A percentile compares a stretch with the other conserved stretches of the same genome.
Evolutionary conservation across 1,140 invertebrate species (phyloP).

Genomic region (Drosophila repletoides): DNA sequence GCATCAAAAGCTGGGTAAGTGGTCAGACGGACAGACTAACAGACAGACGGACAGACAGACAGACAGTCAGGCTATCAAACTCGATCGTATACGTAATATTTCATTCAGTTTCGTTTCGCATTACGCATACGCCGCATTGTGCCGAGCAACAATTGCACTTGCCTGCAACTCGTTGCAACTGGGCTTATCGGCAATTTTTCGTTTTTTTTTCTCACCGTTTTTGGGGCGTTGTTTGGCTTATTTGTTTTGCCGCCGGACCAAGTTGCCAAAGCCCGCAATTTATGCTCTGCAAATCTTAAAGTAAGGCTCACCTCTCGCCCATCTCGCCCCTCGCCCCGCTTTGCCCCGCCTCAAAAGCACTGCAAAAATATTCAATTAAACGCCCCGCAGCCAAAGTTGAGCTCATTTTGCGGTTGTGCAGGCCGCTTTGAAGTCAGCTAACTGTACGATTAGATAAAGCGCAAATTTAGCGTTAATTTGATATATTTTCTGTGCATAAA

Average conservation of each 20-base stretch:
- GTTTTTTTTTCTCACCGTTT: not conserved
- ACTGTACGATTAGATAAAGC: slow-evolving; percentile 39
- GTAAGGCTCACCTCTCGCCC: not conserved
- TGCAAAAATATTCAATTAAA: slow-evolving; percentile 75
- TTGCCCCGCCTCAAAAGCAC: not conserved
- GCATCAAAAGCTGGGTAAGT: slow-evolving; percentile 68
- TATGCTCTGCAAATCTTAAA: slow-evolving; percentile 60
- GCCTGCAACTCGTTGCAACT: slow-evolving; percentile 12
- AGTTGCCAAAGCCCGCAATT: slow-evolving; percentile 6
- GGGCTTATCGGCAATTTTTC: slow-evolving; percentile 53
- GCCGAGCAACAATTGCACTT: not conserved
- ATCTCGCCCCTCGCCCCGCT: not conserved
- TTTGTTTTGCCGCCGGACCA: slow-evolving; percentile 41
- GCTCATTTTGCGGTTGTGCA: slow-evolving; percentile 43
- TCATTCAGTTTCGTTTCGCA: slow-evolving; percentile 19
- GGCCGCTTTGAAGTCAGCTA: slow-evolving; percentile 60
- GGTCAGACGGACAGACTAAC: slow-evolving; percentile 26
- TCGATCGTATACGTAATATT: slow-evolving; percentile 69
- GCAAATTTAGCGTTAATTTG: slow-evolving; percentile 67
- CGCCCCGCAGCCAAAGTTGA: slow-evolving; percentile 66
- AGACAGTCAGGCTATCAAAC: too few species aligned
- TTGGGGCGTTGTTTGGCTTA: slow-evolving; percentile 69
- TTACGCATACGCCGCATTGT: slow-evolving; percentile 63
- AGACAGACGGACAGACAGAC: slow-evolving; percentile 33
- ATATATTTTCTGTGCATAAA: slow-evolving; percentile 71